Percentiles rank a stretch among this genome's conserved stretches.
These are phyloP conservation scores for Hydrozoanthus tunicans DNA, from an alignment of 64 coral and sea anemone genomes.

Conservation along the genomic window DNA sequence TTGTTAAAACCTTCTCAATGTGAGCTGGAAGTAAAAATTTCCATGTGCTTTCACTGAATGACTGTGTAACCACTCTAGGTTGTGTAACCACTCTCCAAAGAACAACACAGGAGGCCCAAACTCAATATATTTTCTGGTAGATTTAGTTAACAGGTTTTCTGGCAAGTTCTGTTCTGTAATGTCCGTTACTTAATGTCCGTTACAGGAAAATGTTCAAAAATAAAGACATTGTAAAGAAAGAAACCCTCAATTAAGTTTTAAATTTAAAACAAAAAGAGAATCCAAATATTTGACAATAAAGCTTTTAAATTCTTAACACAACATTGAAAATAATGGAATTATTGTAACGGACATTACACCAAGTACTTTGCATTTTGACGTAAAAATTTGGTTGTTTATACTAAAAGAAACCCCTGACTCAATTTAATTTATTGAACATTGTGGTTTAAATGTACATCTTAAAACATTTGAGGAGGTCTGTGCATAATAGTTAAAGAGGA, in stretches of 20 bases:
- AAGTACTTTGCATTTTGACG: slow-evolving; percentile 33
- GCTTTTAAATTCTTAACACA: slow-evolving; percentile 44
- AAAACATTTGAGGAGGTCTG: slow-evolving; percentile 39
- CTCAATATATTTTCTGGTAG: slow-evolving; percentile 9
- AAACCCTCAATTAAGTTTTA: slow-evolving; percentile 39
- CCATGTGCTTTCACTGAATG: slow-evolving; percentile 55
- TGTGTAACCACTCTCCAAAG: slow-evolving; percentile 44
- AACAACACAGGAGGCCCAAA: slow-evolving; percentile 22
- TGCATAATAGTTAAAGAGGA: slow-evolving; percentile 43
- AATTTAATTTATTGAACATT: slow-evolving; percentile 38
- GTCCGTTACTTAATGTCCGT: slow-evolving; percentile 60
- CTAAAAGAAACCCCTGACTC: slow-evolving; percentile 26
- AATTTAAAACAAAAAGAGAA: slow-evolving; percentile 51
- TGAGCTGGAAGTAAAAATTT: slow-evolving; percentile 2
- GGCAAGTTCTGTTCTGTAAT: slow-evolving; percentile 45
- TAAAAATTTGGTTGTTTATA: slow-evolving; percentile 22
- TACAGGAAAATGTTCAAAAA: slow-evolving; percentile 24
- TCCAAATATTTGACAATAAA: slow-evolving; percentile 33
- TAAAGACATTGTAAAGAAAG: slow-evolving; percentile 9
- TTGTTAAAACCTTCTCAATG: slow-evolving; percentile 41
- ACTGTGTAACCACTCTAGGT: slow-evolving; percentile 41
- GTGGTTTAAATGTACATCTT: slow-evolving; percentile 28
- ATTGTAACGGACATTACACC: slow-evolving; percentile 39
- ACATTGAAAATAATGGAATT: slow-evolving; percentile 41
- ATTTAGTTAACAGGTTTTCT: slow-evolving; percentile 43